phyloP scores from a whole-genome alignment of 2,888 invertebrate genomes.

The Electrophaes corylata region DNA sequence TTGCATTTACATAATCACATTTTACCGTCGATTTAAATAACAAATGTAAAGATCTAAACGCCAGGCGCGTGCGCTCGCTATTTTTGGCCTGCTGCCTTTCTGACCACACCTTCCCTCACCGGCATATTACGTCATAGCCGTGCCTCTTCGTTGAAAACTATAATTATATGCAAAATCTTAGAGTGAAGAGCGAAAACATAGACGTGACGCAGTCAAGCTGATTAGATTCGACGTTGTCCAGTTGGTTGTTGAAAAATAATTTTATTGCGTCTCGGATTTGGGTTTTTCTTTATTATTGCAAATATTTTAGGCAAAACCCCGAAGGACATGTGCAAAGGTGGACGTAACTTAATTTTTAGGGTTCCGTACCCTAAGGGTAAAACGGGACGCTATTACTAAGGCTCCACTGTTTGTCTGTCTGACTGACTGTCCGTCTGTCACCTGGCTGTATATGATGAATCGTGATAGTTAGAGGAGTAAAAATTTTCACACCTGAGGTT shows the following conservation, averaged over 20 bases:
- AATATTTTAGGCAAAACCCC: too few species aligned
- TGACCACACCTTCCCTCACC: slow-evolving; percentile 57
- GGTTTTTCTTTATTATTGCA: background rate
- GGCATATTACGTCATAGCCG: slow-evolving; percentile 59
- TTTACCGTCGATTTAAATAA: slow-evolving; percentile 12
- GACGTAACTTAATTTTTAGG: too few species aligned
- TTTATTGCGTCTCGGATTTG: slow-evolving; percentile 13
- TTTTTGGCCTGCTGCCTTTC: slow-evolving; percentile 45
- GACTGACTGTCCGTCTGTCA: too few species aligned
- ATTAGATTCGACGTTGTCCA: slow-evolving; percentile 7
- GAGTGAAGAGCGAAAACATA: slow-evolving; percentile 1
- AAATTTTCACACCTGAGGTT: too few species aligned
- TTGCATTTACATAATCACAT: slow-evolving; percentile 5
- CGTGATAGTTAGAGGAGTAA: too few species aligned
- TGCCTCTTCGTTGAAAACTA: slow-evolving; percentile 53
- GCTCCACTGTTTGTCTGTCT: too few species aligned
- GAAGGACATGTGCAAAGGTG: too few species aligned
- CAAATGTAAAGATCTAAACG: slow-evolving; percentile 21
- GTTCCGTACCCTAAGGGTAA: too few species aligned
- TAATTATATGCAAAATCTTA: slow-evolving; percentile 1
- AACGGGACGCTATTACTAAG: too few species aligned
- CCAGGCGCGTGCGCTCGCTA: slow-evolving; percentile 46
- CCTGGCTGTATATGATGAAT: too few species aligned
- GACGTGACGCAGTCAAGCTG: slow-evolving; percentile 4
- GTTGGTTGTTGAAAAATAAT: slow-evolving; percentile 2